Base-by-base conservation (phyloP, 2,113 vertebrate genomes). In the Rallus limicola region DNA sequence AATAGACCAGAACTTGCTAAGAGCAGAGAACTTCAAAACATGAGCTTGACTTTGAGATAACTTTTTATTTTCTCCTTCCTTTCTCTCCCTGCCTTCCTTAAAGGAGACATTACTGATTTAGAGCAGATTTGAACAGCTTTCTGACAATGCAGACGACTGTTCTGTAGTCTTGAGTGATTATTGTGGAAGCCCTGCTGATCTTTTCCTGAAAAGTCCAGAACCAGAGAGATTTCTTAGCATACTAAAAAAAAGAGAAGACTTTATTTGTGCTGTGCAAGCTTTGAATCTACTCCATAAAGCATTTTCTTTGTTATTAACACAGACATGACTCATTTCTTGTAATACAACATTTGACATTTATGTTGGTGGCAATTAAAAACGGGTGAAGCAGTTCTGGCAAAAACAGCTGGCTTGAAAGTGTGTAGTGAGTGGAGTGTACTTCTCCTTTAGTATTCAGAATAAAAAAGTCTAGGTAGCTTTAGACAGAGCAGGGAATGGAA, bases 1-100 rank as follows among this genome's bases (percentile, higher is more conserved):
- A 97, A 97, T 95, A 90, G 97, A 96, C 88, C 90, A 97, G 91
- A 96, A 97, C 94, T 96, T 96, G 92, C 92, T 97, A 55, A 96
- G 95, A 97, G 95, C 93, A 81, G 93, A 94, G 56, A 95, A 95
- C 96, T 96, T 97, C 88, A 97, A 97, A 95, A 53, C 75, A 68
- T 9, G 67, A 85, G 83, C 82, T 95, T 89, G 86, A 83, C 93
- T 94, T 96, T 77, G 71, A 87, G 55, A 63, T 46, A 62, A 85
- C 44, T 53, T 75, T 76, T 63, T 63, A 34, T 68, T 90, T 69
- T 69, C 46, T 68, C 62, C 77, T 44, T 71, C 40, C 40, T 72
- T 82, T 76, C 36, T 63, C 36, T 52, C 42, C 19, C 10, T 7
- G 2, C 2, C 11, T 69, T 83, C 60, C 91, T 92, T 88, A 78